Evolutionary conservation across 2,113 vertebrate genomes (phyloP).

Genomic region (Orientallactaga bullata): DNA sequence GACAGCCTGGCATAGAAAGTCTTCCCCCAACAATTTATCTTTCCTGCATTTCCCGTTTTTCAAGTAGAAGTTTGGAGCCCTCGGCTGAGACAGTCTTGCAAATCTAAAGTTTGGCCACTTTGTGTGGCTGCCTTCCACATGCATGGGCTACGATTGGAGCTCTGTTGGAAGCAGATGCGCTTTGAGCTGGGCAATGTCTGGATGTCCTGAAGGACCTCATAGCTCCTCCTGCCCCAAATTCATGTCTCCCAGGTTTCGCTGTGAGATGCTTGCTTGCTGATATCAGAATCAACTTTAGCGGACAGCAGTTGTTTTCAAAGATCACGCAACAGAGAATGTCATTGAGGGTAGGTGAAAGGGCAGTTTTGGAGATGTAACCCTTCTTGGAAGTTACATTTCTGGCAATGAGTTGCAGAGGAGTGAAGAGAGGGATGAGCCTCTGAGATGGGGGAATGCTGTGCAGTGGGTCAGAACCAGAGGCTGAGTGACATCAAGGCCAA

Average conservation of each 20-base stretch:
- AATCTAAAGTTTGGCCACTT: not conserved
- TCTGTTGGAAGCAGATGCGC: not conserved
- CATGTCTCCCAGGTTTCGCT: not conserved
- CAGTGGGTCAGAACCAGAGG: not conserved
- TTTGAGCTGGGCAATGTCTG: not conserved
- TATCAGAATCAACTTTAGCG: not conserved
- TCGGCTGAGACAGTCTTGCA: accelerated
- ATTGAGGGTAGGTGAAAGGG: no score
- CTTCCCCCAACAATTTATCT: not conserved
- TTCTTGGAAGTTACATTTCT: not conserved
- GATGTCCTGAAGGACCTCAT: not conserved
- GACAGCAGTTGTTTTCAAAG: not conserved
- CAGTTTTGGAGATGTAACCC: not conserved
- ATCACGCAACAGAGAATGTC: not conserved
- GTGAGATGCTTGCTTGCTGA: not conserved
- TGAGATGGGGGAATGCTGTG: no score
- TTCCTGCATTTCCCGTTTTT: not conserved
- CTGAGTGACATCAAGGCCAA: not conserved
- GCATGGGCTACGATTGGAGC: no score
- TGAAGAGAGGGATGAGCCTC: accelerated
- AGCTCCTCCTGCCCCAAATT: not conserved
- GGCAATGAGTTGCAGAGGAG: no score
- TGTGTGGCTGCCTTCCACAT: not conserved
- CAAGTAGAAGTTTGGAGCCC: not conserved
- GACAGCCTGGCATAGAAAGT: not conserved